Evolutionary conservation across 2,797 vertebrate genomes (phyloP).

Genomic region (Simalia tracyae): DNA sequence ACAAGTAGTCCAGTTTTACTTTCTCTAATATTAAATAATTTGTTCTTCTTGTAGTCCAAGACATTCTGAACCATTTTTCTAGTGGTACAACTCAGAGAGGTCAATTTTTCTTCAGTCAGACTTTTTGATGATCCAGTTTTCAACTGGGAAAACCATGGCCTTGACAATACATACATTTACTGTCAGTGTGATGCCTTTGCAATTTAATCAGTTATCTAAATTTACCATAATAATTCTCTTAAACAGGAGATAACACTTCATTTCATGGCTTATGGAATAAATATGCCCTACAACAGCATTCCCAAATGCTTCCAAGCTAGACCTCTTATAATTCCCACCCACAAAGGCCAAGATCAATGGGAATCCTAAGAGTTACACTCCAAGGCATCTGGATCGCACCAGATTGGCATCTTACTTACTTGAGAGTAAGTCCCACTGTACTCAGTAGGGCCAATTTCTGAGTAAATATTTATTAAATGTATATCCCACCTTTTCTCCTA

Average conservation of each 20-base stretch:
- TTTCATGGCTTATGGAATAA: not conserved
- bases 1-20: not conserved
- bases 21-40: not conserved
- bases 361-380: not conserved
- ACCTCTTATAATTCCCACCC: not conserved
- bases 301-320: not conserved
- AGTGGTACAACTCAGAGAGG: not conserved
- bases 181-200: not conserved
- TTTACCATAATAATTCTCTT: not conserved
- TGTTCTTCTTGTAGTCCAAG: not conserved
- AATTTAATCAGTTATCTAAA: not conserved
- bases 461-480: not conserved
- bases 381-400: not conserved
- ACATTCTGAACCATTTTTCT: not conserved
- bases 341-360: not conserved
- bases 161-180: not conserved
- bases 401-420: not conserved
- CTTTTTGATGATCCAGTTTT: not conserved
- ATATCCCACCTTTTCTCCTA: not conserved
- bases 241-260: not conserved
- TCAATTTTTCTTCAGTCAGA: not conserved
- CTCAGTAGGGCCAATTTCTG: not conserved
- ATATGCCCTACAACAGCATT: too few relatives aligned
- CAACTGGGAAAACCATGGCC: not conserved
- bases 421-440: not conserved